Percentiles rank a stretch among this genome's conserved stretches.
These are phyloP conservation scores for Coreoperca whiteheadi DNA, from an alignment of 2,113 vertebrate species.

Conservation along the genomic window DNA sequence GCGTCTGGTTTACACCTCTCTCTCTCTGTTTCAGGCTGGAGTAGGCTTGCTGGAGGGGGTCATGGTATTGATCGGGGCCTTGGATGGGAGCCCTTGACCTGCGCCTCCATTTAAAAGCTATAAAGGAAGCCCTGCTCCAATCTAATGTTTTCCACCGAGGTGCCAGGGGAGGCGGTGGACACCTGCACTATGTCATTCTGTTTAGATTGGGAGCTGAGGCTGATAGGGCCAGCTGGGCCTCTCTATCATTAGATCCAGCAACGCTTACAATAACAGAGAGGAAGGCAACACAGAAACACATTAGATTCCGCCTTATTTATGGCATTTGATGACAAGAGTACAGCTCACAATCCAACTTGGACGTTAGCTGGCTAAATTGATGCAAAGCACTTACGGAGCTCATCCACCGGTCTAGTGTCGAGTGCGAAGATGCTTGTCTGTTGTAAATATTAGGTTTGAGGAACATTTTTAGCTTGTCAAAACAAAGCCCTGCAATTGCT, in stretches of 20 bases:
- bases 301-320: slow-evolving; percentile 79
- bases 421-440: slow-evolving; percentile 82
- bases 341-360: slow-evolving; percentile 73
- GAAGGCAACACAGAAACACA: slow-evolving; percentile 81
- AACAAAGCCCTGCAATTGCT: slow-evolving; percentile 82
- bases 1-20: slow-evolving; percentile 70
- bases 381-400: slow-evolving; percentile 81
- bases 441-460: slow-evolving; percentile 83
- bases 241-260: slow-evolving; percentile 75
- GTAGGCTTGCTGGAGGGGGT: slow-evolving; percentile 62
- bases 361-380: slow-evolving; percentile 81
- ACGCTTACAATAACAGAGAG: slow-evolving; percentile 82
- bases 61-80: slow-evolving; percentile 84
- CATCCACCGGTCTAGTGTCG: slow-evolving; percentile 71
- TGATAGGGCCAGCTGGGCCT: slow-evolving; percentile 82
- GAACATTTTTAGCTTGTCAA: slow-evolving; percentile 86
- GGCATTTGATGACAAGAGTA: slow-evolving; percentile 75
- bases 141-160: slow-evolving; percentile 86
- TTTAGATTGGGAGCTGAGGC: slow-evolving; percentile 85
- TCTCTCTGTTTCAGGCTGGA: slow-evolving; percentile 38
- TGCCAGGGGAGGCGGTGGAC: slow-evolving; percentile 84
- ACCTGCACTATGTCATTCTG: slow-evolving; percentile 90
- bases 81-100: slow-evolving; percentile 86
- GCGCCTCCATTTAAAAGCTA: slow-evolving; percentile 79
- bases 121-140: slow-evolving; percentile 87